Percentiles rank a stretch among this genome's conserved stretches.
Conservation (phyloP, 2,113 vertebrate genomes). For the Charina bottae region DNA sequence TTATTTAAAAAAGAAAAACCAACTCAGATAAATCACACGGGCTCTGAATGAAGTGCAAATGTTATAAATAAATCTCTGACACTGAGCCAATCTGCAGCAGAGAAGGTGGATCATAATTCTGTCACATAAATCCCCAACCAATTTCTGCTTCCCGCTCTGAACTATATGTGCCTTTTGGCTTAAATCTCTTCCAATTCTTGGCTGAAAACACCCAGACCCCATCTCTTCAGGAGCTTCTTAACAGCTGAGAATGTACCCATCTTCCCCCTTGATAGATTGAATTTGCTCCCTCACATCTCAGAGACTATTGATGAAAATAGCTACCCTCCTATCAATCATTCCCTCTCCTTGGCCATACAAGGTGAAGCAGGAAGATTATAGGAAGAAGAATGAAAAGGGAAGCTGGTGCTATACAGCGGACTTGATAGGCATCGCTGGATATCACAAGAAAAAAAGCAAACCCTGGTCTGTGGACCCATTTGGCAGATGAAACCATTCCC, state of each 20-base stretch:
- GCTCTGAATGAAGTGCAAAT: not conserved
- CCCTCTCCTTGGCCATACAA: conserved; percentile 75
- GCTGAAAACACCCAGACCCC: conserved; percentile 58
- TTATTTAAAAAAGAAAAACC: not conserved
- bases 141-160: not conserved
- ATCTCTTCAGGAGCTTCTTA: conserved; percentile 62
- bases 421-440: conserved; percentile 14
- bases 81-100: conserved; percentile 26
- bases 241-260: conserved; percentile 83
- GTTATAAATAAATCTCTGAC: not conserved
- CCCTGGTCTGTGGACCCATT: not conserved
- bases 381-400: not conserved
- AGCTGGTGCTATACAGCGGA: not conserved
- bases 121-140: not conserved
- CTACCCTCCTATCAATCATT: conserved; percentile 66
- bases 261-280: conserved; percentile 77
- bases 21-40: not conserved
- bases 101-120: not conserved
- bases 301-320: conserved; percentile 78
- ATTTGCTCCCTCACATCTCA: conserved; percentile 77
- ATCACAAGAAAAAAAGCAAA: not conserved
- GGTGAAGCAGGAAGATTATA: not conserved
- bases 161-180: conserved; percentile 50
- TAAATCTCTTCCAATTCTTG: conserved; percentile 53
- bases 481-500: rapidly evolving